Conservation (phyloP, 2,888 invertebrate genomes). For the Hypselothyrea guttata region DNA sequence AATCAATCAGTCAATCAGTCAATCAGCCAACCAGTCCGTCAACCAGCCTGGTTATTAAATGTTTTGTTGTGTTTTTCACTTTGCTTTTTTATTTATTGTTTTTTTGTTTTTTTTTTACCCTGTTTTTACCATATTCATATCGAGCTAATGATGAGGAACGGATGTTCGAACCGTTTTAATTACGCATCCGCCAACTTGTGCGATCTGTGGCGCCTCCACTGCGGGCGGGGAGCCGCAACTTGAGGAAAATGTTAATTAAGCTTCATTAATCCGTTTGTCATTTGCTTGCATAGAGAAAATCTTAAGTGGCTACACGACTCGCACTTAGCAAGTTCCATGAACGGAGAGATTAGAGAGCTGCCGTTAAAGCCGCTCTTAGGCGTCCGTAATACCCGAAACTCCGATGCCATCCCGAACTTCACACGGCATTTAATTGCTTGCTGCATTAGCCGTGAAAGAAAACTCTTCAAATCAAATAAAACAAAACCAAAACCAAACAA, state of each 20-base stretch:
- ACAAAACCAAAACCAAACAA: not conserved
- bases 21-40: constrained; percentile 23
- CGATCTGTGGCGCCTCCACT: constrained; percentile 17
- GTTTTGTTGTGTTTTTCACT: constrained; percentile 9
- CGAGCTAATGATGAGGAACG: constrained; percentile 56
- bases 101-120: not conserved
- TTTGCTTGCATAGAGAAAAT: constrained; percentile 35
- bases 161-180: constrained; percentile 61
- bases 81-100: too few relatives aligned
- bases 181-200: constrained; percentile 53
- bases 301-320: constrained; percentile 10
- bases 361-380: constrained; percentile 12
- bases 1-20: constrained; percentile 38
- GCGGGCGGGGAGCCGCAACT: constrained; percentile 22
- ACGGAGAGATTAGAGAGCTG: constrained; percentile 40
- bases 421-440: constrained; percentile 17
- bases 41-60: constrained; percentile 39
- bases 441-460: constrained; percentile 6
- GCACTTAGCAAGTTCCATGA: constrained; percentile 21
- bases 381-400: too few relatives aligned
- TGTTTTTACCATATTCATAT: constrained; percentile 53
- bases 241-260: constrained; percentile 68
- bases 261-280: constrained; percentile 60
- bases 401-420: too few relatives aligned
- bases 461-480: not conserved